These are phyloP conservation scores for Drepanosiphum platanoidis DNA, from an alignment of 2,888 invertebrate genomes.

Conservation along the genomic window DNA sequence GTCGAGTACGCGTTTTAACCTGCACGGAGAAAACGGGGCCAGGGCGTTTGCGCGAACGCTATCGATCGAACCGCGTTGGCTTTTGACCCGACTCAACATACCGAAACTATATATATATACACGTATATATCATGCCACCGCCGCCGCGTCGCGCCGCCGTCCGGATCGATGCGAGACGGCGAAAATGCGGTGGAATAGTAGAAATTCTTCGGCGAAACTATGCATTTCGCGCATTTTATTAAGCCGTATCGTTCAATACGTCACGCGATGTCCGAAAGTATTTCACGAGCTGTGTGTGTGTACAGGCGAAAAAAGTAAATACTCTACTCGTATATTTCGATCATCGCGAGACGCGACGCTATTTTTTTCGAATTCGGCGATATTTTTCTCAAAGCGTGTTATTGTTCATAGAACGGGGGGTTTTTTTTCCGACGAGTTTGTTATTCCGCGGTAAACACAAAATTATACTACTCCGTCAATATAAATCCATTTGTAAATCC, in stretches of 20 bases:
- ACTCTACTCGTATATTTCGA: not conserved
- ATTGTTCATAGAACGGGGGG: too few relatives aligned
- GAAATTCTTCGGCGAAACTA: constrained; percentile 24
- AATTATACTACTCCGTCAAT: too few relatives aligned
- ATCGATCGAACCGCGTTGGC: constrained; percentile 55
- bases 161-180: constrained; percentile 44
- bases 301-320: not conserved
- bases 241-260: not conserved
- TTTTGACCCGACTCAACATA: constrained; percentile 62
- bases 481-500: too few relatives aligned
- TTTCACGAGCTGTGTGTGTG: not conserved
- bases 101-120: constrained; percentile 15
- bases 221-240: not conserved
- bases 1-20: constrained; percentile 10
- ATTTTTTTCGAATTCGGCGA: too few relatives aligned
- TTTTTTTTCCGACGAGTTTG: too few relatives aligned
- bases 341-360: not conserved
- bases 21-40: constrained; percentile 13
- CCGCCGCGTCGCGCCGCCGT: not conserved
- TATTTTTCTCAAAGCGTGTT: too few relatives aligned
- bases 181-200: constrained; percentile 27
- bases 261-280: not conserved
- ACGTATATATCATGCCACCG: not conserved
- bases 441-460: too few relatives aligned
- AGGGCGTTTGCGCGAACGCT: constrained; percentile 57